Evolutionary conservation across 2,888 invertebrate genomes (phyloP).

Genomic region (Sussaba pulchella): DNA sequence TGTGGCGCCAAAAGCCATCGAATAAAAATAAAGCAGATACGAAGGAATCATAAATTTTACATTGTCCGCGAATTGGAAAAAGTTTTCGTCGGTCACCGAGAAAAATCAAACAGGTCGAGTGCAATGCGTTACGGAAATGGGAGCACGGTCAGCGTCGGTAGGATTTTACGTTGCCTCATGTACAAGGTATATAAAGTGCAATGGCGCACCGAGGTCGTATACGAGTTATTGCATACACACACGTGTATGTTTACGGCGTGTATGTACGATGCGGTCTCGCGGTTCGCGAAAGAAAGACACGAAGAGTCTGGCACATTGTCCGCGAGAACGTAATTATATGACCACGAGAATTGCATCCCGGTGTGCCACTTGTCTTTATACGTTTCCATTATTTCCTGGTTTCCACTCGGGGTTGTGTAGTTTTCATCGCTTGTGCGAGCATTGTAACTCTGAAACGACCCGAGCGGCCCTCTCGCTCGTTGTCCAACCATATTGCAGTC

Average conservation of each 20-base stretch:
- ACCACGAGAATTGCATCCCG: conserved; percentile 65
- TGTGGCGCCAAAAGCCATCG: too few species aligned
- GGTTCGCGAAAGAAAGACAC: conserved; percentile 57
- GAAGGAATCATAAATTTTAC: too few species aligned
- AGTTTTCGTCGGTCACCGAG: background rate
- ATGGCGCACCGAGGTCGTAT: too few species aligned
- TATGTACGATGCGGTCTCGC: conserved; percentile 24
- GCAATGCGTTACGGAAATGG: conserved; percentile 25
- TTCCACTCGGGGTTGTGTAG: conserved; percentile 36
- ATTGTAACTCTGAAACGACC: conserved; percentile 63
- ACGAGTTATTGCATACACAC: too few species aligned
- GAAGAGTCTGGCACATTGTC: conserved; percentile 59
- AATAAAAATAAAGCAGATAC: too few species aligned
- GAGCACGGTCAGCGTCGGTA: conserved; percentile 12
- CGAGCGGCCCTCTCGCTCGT: conserved; percentile 8
- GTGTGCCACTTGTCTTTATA: conserved; percentile 67
- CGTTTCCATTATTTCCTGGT: conserved; percentile 66
- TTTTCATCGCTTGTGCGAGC: conserved; percentile 34
- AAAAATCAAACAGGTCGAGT: conserved; percentile 22
- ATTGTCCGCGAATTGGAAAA: too few species aligned
- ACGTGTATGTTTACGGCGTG: background rate
- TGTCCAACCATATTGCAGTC: conserved; percentile 44
- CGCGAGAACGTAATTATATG: conserved; percentile 66
- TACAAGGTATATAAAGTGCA: background rate
- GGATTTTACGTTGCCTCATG: background rate